Conservation (phyloP, 2,888 invertebrate species). For the Enoplolaimus lenunculus region DNA sequence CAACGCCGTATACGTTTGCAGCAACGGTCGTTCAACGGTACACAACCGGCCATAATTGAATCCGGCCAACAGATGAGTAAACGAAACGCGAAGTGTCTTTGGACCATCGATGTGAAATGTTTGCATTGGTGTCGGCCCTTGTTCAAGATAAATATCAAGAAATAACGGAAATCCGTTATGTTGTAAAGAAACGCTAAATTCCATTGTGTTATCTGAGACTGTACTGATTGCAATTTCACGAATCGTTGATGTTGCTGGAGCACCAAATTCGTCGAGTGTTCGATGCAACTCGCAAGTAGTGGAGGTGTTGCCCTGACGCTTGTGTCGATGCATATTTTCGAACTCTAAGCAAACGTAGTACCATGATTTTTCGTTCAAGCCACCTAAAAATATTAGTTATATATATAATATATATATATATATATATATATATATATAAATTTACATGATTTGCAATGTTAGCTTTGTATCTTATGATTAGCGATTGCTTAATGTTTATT, state of each 20-base stretch:
- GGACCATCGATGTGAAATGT: constrained; percentile 26
- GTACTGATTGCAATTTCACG: constrained; percentile 25
- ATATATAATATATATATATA: no score
- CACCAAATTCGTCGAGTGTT: constrained; percentile 31
- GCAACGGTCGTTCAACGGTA: constrained; percentile 31
- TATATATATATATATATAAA: no score
- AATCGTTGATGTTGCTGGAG: constrained; percentile 27
- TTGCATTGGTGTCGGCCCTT: constrained; percentile 28
- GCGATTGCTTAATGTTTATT: no score
- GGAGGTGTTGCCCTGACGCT: constrained; percentile 30
- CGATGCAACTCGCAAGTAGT: constrained; percentile 29
- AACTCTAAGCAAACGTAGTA: constrained; percentile 34
- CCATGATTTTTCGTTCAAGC: no score
- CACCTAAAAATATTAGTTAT: no score
- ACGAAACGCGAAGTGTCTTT: constrained; percentile 27
- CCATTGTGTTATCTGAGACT: neutral
- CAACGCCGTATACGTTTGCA: constrained; percentile 31
- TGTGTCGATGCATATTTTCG: constrained; percentile 34
- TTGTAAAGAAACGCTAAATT: neutral
- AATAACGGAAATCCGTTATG: constrained; percentile 31
- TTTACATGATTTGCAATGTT: no score
- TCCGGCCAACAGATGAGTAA: constrained; percentile 28
- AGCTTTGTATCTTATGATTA: no score
- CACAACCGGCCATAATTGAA: constrained; percentile 31
- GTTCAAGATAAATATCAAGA: constrained; percentile 28